Conservation (phyloP, 2,888 invertebrate species). For the Cerastoderma edule region DNA sequence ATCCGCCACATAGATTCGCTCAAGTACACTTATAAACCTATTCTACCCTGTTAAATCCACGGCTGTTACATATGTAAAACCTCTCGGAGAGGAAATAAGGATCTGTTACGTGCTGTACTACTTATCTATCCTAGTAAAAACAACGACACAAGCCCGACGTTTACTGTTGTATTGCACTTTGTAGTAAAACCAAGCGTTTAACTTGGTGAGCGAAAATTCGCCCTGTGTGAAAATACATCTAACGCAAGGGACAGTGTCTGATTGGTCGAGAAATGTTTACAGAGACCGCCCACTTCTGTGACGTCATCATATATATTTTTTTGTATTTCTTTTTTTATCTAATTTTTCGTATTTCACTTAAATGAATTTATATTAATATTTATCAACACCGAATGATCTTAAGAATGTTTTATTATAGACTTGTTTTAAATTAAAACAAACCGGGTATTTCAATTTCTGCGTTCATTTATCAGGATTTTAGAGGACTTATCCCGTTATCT, state of each 20-base stretch:
- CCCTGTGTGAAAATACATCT: constrained; percentile 16
- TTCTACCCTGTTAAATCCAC: constrained; percentile 11
- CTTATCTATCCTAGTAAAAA: background rate
- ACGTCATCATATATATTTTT: background rate
- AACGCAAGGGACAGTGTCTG: background rate
- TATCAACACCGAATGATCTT: background rate
- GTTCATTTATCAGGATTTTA: too few species aligned
- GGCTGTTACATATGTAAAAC: constrained; percentile 4
- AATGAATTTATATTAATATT: background rate
- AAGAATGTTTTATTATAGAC: background rate
- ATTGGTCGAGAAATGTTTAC: constrained; percentile 12
- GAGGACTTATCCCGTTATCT: too few species aligned
- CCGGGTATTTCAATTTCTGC: too few species aligned
- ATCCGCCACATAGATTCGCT: too few species aligned
- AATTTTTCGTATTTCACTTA: constrained; percentile 8
- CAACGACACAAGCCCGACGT: background rate
- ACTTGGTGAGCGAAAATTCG: background rate
- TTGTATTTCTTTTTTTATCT: too few species aligned
- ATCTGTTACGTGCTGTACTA: constrained; percentile 10
- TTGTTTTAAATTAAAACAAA: background rate
- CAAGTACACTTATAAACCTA: too few species aligned
- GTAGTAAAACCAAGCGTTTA: background rate
- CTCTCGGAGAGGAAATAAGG: background rate
- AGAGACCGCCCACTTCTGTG: constrained; percentile 2
- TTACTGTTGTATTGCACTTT: constrained; percentile 6